Base-by-base conservation (phyloP, 2,113 vertebrate species). In the Carettochelys insculpta region DNA sequence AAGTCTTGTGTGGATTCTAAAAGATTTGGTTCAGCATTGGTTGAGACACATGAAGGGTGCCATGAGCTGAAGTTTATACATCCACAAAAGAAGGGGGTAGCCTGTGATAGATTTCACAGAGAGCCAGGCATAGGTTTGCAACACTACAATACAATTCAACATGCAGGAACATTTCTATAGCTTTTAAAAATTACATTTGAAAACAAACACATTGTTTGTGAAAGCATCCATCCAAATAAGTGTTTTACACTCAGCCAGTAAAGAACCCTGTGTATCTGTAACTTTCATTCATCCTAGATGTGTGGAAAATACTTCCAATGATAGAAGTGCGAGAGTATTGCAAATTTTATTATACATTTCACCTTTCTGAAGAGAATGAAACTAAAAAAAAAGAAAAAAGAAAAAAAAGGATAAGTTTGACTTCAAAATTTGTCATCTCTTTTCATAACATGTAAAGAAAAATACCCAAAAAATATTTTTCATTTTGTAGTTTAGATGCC, bases 81-180 rank as follows among this genome's bases (percentile, higher is more conserved):
- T 29, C 41, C 13, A 27, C 71, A 45, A 11, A 45, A 41, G 4
- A 45, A 85, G 92, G 87, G 31, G 38, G 88, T 92, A 92, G n/a
- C 61, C 61, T 38, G 34, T 16, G 19, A 22, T 68, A 38, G 6
- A 89, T 90, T 90, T 90, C 90, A 81, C 5, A 6, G 79, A 5
- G 79, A 76, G 61, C 82, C 14, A 34, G 50, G 2, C 73, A 79
- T 77, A 65, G 6, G 27, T 54, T 83, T 80, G 47, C n/a, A 84
- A 76, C 58, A 45, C 11, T n/a, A 22, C 25, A 61, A n/a, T n/a
- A n/a, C n/a, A n/a, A n/a, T n/a, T n/a, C 31, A 10, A 68, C 10
- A 68, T 38, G 16, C 61, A 68, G 19, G 20, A 68, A 68, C 61
- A 68, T 38, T 68, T 68, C 34, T 68, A 38, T 38, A 68, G 19